A percentile compares a stretch with the other conserved stretches of the same genome.
These are phyloP conservation scores for Euthynnus affinis DNA, from an alignment of 2,797 vertebrate genomes.

Conservation along the genomic window DNA sequence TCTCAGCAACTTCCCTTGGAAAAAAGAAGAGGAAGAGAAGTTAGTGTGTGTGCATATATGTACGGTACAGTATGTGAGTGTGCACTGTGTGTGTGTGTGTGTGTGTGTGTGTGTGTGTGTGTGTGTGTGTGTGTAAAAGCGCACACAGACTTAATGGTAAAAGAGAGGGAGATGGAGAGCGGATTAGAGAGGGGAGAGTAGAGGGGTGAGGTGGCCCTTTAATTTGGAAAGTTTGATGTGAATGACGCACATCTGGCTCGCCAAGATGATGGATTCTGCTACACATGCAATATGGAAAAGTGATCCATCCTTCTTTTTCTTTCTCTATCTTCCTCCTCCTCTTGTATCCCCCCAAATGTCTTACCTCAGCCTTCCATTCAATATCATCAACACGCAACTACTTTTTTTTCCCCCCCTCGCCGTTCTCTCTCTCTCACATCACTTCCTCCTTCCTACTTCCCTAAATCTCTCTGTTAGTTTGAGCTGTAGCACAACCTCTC, in stretches of 20 bases:
- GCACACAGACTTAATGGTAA: conserved; percentile 45
- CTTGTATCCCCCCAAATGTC: conserved; percentile 16
- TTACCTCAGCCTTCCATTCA: conserved; percentile 36
- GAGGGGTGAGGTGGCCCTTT: conserved; percentile 73
- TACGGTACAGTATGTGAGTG: neutral
- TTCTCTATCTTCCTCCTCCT: conserved; percentile 46
- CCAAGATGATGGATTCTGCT: conserved; percentile 69
- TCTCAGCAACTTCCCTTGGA: conserved; percentile 68
- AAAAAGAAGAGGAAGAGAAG: conserved; percentile 45
- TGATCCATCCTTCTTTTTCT: conserved; percentile 54
- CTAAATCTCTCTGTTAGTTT: conserved; percentile 10
- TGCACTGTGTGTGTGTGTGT: conserved; percentile 6
- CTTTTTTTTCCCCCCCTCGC: neutral
- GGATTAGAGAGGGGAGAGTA: conserved; percentile 69
- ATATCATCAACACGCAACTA: conserved; percentile 27
- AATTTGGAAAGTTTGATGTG: conserved; percentile 84
- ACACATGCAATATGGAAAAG: conserved; percentile 76
- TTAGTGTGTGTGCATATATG: conserved; percentile 2
- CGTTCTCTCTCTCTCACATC: conserved; percentile 14
- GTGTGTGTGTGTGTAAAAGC: conserved; percentile 40
- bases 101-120: conserved; percentile 5
- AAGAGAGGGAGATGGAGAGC: conserved; percentile 62
- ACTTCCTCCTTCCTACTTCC: conserved; percentile 52
- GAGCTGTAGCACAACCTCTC: conserved; percentile 26
- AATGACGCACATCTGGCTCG: conserved; percentile 78